phyloP scores from a whole-genome alignment of 2,888 invertebrate genomes.

The Rhagium mordax region DNA sequence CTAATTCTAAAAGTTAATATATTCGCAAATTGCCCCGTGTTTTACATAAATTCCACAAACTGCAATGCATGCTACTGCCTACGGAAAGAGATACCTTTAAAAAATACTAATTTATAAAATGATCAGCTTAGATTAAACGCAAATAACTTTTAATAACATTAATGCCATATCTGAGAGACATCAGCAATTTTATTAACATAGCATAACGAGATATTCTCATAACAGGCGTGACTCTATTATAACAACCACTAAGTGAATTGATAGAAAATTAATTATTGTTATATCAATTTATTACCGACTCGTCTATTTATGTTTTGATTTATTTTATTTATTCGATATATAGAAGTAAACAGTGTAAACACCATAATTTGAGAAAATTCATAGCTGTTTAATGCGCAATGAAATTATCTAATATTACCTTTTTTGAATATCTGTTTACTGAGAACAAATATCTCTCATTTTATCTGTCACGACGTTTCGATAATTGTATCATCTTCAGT shows the following conservation, averaged over 20 bases:
- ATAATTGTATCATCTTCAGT: no score
- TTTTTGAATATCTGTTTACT: no score
- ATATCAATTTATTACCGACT: no score
- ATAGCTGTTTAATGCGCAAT: no score
- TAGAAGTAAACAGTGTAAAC: no score
- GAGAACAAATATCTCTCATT: no score
- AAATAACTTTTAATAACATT: background rate
- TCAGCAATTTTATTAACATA: background rate
- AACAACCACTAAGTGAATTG: background rate
- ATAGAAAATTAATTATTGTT: background rate
- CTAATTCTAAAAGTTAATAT: constrained; percentile 48
- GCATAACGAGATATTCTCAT: background rate
- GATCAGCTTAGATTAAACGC: constrained; percentile 28
- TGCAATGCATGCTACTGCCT: constrained; percentile 31
- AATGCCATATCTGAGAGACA: background rate
- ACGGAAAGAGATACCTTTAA: constrained; percentile 31
- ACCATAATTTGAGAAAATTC: no score
- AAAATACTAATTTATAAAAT: constrained; percentile 34
- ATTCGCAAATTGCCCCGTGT: constrained; percentile 31
- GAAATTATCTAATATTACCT: no score
- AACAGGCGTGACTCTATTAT: background rate
- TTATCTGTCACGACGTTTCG: no score
- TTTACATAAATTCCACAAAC: constrained; percentile 35
- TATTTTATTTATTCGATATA: no score
- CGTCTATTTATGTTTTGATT: no score